These are phyloP conservation scores for Gandaritis pyraliata DNA, from an alignment of 2,888 invertebrate species.

Conservation along the genomic window DNA sequence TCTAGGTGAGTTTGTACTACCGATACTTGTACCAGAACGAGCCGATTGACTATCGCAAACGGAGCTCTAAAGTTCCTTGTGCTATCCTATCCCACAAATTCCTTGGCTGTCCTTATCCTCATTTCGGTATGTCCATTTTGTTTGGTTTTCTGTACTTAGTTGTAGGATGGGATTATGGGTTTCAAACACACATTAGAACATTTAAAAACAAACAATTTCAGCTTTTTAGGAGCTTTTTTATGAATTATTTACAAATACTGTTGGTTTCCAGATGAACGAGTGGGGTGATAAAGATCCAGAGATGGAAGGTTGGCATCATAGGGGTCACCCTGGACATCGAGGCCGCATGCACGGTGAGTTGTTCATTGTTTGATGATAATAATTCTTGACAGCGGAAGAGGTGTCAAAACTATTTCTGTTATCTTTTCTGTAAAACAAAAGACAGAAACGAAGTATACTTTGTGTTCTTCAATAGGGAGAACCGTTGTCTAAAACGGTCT, in stretches of 20 bases:
- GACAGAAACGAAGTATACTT: too few relatives aligned
- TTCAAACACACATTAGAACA: too few relatives aligned
- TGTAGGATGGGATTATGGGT: too few relatives aligned
- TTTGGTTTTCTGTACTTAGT: conserved; percentile 15
- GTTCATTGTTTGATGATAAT: not conserved
- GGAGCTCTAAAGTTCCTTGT: conserved; percentile 66
- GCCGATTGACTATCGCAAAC: conserved; percentile 74
- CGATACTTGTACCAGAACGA: conserved; percentile 71
- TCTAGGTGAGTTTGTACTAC: conserved; percentile 72
- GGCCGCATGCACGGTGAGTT: conserved; percentile 73
- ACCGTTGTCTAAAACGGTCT: too few relatives aligned
- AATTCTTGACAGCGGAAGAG: too few relatives aligned
- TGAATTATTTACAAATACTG: not conserved
- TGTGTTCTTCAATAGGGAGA: too few relatives aligned
- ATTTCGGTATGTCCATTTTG: conserved; percentile 71
- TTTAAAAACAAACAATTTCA: not conserved
- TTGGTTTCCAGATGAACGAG: conserved; percentile 71
- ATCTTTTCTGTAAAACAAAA: too few relatives aligned
- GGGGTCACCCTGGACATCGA: conserved; percentile 80
- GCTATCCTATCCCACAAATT: conserved; percentile 79
- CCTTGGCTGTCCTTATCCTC: conserved; percentile 80
- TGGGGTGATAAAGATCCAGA: conserved; percentile 81
- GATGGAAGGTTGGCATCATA: conserved; percentile 78
- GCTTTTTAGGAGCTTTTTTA: not conserved
- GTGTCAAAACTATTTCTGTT: too few relatives aligned